Conservation (phyloP, 2,888 invertebrate genomes). For the Morpho achilles region DNA sequence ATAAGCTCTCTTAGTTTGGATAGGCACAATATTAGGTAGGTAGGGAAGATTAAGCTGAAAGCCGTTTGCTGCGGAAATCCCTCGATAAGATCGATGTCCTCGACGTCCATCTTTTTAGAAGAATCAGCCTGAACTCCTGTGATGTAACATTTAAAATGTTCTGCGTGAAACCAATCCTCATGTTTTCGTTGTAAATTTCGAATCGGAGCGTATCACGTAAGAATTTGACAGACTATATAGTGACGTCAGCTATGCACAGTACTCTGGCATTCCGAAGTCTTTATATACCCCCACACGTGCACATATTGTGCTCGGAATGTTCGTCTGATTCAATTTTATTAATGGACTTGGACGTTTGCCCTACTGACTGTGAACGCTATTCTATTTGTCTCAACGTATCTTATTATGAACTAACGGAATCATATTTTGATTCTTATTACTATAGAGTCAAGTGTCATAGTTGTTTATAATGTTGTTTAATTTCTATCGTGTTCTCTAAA, state of each 20-base stretch:
- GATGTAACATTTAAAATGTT: too few relatives aligned
- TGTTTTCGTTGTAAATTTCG: too few relatives aligned
- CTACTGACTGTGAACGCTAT: conserved; percentile 70
- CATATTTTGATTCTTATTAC: conserved; percentile 46
- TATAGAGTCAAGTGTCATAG: conserved; percentile 42
- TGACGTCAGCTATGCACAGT: conserved; percentile 22
- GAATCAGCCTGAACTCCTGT: too few relatives aligned
- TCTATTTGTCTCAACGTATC: conserved; percentile 63
- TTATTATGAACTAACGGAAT: conserved; percentile 39
- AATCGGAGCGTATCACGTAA: not conserved
- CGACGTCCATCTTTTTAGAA: too few relatives aligned
- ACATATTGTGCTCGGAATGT: conserved; percentile 72
- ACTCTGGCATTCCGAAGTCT: conserved; percentile 34
- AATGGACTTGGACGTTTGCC: conserved; percentile 79
- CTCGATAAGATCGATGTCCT: too few relatives aligned
- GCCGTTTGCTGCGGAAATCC: too few relatives aligned
- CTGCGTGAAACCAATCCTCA: too few relatives aligned
- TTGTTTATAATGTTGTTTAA: conserved; percentile 32
- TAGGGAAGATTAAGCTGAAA: too few relatives aligned
- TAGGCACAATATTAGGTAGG: too few relatives aligned
- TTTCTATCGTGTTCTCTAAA: conserved; percentile 37
- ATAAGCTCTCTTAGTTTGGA: too few relatives aligned
- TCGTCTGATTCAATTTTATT: conserved; percentile 78
- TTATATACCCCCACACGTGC: conserved; percentile 70
- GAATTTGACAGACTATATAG: conserved; percentile 1